phyloP scores from a whole-genome alignment of 2,797 vertebrate species.

The Spinus olivaceus region DNA sequence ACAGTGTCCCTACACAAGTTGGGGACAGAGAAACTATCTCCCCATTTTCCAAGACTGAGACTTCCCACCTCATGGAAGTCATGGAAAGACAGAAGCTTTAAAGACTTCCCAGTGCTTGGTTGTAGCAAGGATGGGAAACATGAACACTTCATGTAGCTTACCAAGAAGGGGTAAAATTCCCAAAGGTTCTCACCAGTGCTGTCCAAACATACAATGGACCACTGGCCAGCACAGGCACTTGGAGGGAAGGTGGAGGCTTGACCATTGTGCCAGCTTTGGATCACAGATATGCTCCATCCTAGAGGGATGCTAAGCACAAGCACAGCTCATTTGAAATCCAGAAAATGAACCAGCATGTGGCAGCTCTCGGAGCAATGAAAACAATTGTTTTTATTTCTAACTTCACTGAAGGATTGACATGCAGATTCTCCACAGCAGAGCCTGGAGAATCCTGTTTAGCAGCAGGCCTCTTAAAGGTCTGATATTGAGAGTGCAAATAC shows the following conservation, averaged over 20 bases:
- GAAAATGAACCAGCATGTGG: not conserved
- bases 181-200: not conserved
- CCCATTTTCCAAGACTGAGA: not conserved
- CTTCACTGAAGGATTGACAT: not conserved
- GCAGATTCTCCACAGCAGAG: not conserved
- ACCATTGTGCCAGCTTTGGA: not conserved
- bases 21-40: not conserved
- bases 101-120: not conserved
- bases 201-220: not conserved
- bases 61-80: not conserved
- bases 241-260: not conserved
- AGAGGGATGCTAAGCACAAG: not conserved
- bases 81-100: not conserved
- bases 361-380: not conserved
- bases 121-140: not conserved
- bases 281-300: not conserved
- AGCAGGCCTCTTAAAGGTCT: not conserved
- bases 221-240: not conserved
- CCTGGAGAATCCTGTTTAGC: not conserved
- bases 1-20: not conserved
- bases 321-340: not conserved
- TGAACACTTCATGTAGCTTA: not conserved
- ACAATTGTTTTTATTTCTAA: not conserved
- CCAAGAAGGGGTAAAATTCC: not conserved
- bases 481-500: not conserved